Conservation (phyloP, 2,888 invertebrate genomes). For the Agrilus biguttatus region DNA sequence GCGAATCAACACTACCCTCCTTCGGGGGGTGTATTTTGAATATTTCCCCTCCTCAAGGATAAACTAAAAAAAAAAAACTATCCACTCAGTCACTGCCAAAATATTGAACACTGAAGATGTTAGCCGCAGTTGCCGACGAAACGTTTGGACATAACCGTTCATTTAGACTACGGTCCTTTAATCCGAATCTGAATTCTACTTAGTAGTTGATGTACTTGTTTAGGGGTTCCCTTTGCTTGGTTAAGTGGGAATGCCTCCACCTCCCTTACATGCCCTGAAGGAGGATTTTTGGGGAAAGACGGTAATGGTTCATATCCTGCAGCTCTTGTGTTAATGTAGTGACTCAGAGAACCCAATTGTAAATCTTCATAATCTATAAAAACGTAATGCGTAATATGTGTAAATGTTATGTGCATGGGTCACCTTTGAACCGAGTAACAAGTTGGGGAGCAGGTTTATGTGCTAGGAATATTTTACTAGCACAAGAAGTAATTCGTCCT, state of each 20-base stretch:
- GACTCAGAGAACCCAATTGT: conserved; percentile 90
- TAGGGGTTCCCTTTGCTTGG: conserved; percentile 19
- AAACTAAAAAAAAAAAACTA: too few relatives aligned
- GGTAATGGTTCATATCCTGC: conserved; percentile 84
- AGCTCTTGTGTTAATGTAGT: conserved; percentile 77
- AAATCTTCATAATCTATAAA: conserved; percentile 59
- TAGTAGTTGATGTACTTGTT: too few relatives aligned
- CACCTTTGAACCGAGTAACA: conserved; percentile 70
- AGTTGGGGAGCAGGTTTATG: conserved; percentile 88
- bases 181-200: too few relatives aligned
- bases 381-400: neutral
- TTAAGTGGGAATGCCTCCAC: conserved; percentile 37
- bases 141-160: too few relatives aligned
- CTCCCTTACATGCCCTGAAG: conserved; percentile 65
- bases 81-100: too few relatives aligned
- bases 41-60: too few relatives aligned
- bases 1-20: too few relatives aligned
- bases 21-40: too few relatives aligned
- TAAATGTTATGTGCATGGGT: conserved; percentile 6
- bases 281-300: conserved; percentile 59
- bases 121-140: too few relatives aligned
- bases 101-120: too few relatives aligned
- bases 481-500: conserved; percentile 41
- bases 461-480: conserved; percentile 74
- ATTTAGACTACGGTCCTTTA: too few relatives aligned